A percentile compares a stretch with the other conserved stretches of the same genome.
phyloP scores from a whole-genome alignment of 2,113 vertebrate genomes.

The Mesembrinibis cayennensis region DNA sequence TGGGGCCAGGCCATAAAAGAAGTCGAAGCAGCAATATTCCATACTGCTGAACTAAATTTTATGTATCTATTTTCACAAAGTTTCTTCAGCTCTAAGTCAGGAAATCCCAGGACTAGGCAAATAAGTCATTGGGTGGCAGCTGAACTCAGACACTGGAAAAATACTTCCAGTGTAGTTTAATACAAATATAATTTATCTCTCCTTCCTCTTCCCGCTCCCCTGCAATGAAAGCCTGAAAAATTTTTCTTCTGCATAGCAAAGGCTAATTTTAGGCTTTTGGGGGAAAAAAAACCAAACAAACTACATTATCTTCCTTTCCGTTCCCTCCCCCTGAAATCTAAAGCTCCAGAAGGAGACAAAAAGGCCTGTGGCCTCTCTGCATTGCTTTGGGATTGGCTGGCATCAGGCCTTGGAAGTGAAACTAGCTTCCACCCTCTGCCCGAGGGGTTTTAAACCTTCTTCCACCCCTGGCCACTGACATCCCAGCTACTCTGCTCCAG shows the following conservation, averaged over 20 bases:
- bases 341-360: neutral
- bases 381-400: neutral
- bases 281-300: neutral
- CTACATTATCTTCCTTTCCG: neutral
- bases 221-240: neutral
- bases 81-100: neutral
- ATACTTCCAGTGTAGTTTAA: neutral
- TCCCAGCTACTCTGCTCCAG: neutral
- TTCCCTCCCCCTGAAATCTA: neutral
- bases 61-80: neutral
- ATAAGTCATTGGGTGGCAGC: neutral
- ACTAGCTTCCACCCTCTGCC: neutral
- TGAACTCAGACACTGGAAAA: neutral
- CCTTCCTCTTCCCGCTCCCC: neutral
- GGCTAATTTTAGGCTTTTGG: neutral
- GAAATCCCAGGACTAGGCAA: neutral
- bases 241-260: neutral
- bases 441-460: neutral
- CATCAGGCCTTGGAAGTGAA: neutral
- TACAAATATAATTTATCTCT: neutral
- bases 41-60: neutral
- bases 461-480: no score
- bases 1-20: neutral
- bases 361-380: neutral
- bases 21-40: neutral